Percentiles rank a stretch among this genome's conserved stretches.
Evolutionary conservation across 2,888 invertebrate species (phyloP).

Genomic region (Aricia artaxerxes): DNA sequence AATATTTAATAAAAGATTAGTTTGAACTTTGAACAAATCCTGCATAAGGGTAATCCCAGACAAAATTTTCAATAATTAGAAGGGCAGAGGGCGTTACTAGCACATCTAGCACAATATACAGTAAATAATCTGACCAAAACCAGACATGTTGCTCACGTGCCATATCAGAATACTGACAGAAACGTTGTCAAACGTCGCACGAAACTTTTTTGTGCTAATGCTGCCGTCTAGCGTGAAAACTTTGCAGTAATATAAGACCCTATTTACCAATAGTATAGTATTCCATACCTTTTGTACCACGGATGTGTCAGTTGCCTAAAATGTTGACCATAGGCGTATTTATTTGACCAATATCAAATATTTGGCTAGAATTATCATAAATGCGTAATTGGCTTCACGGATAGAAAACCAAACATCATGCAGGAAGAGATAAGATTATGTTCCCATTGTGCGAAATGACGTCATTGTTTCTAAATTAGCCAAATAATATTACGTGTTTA

Average conservation of each 20-base stretch:
- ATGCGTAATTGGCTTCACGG: background rate
- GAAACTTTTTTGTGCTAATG: background rate
- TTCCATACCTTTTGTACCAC: background rate
- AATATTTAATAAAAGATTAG: too few species aligned
- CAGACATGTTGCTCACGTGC: too few species aligned
- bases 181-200: too few species aligned
- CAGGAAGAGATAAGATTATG: slow-evolving; percentile 22
- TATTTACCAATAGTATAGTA: background rate
- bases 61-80: background rate
- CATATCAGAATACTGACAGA: too few species aligned
- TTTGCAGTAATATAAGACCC: too few species aligned
- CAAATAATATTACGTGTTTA: background rate
- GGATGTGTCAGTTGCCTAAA: background rate
- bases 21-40: too few species aligned
- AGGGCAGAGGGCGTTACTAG: too few species aligned
- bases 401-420: background rate
- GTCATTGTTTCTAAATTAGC: background rate
- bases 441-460: background rate
- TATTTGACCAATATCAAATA: background rate
- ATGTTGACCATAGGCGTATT: background rate
- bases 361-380: slow-evolving; percentile 17
- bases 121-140: too few species aligned
- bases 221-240: too few species aligned
- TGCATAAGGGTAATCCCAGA: too few species aligned
- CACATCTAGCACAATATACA: too few species aligned